Percentiles rank a stretch among this genome's conserved stretches.
Conservation (phyloP, 2,797 vertebrate genomes). For the Gymnopithys bicolor region DNA sequence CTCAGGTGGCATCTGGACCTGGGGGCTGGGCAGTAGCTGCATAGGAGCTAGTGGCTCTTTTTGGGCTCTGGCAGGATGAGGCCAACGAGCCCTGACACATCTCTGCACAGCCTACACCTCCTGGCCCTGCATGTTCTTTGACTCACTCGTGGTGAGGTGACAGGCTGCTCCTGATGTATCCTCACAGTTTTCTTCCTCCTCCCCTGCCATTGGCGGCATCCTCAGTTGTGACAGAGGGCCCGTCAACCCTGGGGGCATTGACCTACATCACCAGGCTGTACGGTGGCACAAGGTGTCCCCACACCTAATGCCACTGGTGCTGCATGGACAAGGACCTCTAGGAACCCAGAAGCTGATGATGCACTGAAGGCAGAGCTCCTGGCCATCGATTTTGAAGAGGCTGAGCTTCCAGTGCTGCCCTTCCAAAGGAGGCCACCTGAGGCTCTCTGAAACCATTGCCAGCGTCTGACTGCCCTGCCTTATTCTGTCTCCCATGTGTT, state of each 20-base stretch:
- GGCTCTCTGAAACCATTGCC: background rate
- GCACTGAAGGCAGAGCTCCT: background rate
- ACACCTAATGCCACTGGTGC: background rate
- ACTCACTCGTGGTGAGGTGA: background rate
- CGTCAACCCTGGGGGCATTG: background rate
- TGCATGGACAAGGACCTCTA: background rate
- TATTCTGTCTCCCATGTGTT: too few relatives aligned
- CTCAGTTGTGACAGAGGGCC: background rate
- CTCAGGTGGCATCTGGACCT: background rate
- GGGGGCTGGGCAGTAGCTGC: background rate
- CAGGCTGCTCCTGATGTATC: background rate
- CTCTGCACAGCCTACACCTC: background rate
- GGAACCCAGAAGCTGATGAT: background rate
- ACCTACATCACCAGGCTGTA: background rate
- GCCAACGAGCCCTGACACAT: background rate
- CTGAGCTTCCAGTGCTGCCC: background rate
- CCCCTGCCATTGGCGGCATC: background rate
- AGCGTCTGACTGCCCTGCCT: background rate
- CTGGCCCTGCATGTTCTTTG: background rate
- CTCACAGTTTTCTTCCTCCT: background rate
- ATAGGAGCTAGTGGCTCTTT: background rate
- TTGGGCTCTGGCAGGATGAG: background rate
- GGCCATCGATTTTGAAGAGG: background rate
- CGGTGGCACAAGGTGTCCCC: background rate
- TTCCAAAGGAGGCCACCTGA: background rate